Percentiles rank a stretch among this genome's conserved stretches.
These are phyloP conservation scores for Chionis minor DNA, from an alignment of 2,113 vertebrate genomes.

Conservation along the genomic window DNA sequence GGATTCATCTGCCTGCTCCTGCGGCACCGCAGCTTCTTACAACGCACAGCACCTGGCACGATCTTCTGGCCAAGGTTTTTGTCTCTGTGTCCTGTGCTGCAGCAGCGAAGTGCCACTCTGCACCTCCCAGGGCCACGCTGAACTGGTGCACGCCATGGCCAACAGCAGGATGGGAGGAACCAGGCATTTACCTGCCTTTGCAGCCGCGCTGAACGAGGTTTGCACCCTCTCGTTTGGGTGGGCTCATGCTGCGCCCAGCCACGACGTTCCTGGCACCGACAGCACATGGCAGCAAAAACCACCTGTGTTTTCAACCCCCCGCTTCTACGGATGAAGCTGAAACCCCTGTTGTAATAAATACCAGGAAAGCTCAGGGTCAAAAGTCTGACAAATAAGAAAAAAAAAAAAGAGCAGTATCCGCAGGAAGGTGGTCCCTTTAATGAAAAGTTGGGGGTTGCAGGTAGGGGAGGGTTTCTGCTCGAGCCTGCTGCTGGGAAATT, in stretches of 20 bases:
- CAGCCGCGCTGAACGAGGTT: neutral
- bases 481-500: neutral
- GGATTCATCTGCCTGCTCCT: neutral
- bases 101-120: neutral
- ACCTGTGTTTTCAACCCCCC: neutral
- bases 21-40: rapidly evolving
- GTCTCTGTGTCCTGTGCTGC: neutral
- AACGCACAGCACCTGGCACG: rapidly evolving
- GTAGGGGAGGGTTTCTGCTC: neutral
- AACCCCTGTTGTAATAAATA: neutral
- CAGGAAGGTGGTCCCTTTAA: neutral
- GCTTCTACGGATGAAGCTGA: rapidly evolving
- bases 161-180: neutral
- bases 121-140: rapidly evolving
- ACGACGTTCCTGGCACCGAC: rapidly evolving
- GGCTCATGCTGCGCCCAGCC: neutral
- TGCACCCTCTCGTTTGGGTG: neutral
- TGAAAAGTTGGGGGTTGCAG: neutral
- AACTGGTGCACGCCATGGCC: rapidly evolving
- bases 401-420: neutral
- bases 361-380: neutral
- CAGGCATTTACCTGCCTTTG: neutral
- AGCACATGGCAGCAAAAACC: neutral
- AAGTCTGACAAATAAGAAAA: neutral
- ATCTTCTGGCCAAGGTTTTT: neutral